Evolutionary conservation across 2,797 vertebrate species (phyloP).

Genomic region (Anabacerthia variegaticeps): DNA sequence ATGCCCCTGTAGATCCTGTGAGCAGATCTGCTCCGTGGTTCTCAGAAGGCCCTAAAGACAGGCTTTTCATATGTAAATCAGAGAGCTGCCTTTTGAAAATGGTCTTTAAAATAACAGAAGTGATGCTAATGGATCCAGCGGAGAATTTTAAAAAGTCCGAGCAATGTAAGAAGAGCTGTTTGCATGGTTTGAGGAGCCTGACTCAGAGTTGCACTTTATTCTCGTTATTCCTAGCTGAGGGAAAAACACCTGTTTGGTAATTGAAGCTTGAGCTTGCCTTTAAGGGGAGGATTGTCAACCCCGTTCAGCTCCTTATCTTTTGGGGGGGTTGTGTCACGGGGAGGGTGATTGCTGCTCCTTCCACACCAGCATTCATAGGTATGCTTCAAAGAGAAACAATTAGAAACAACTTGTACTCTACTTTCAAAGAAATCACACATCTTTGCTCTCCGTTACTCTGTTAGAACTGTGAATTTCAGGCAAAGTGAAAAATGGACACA

Average conservation of each 20-base stretch:
- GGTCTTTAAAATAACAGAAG: background rate
- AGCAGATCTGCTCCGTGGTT: background rate
- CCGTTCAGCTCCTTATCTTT: background rate
- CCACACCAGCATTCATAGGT: background rate
- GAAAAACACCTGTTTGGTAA: background rate
- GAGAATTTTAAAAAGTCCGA: background rate
- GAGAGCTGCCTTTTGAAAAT: background rate
- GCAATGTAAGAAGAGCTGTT: background rate
- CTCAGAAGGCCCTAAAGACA: background rate
- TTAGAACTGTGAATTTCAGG: background rate
- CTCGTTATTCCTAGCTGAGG: background rate
- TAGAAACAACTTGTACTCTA: background rate
- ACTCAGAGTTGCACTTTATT: background rate
- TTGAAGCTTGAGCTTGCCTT: background rate
- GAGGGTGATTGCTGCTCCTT: background rate
- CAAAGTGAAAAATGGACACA: background rate
- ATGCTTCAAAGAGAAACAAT: background rate
- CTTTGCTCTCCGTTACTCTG: background rate
- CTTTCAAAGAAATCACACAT: background rate
- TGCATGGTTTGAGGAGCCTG: background rate
- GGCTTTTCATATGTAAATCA: background rate
- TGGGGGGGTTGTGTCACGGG: background rate
- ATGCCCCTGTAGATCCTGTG: background rate
- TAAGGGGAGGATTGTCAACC: background rate
- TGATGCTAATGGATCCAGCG: background rate